These are phyloP conservation scores for Himalopsyche phryganea DNA, from an alignment of 1,140 invertebrate genomes.

Conservation along the genomic window DNA sequence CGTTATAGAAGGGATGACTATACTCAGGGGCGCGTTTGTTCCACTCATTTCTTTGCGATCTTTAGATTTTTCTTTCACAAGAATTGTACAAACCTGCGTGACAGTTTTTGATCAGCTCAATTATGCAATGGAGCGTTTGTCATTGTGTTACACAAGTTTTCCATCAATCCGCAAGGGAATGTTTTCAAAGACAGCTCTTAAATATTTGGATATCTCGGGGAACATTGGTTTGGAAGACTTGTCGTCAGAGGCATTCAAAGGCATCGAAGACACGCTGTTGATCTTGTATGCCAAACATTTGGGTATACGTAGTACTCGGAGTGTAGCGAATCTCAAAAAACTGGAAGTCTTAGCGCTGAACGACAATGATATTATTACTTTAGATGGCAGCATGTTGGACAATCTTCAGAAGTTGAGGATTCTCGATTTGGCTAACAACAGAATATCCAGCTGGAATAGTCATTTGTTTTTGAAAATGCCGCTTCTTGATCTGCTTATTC, in stretches of 20 bases:
- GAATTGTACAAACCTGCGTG: conserved; percentile 41
- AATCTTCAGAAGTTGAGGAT: conserved; percentile 44
- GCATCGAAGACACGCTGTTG: conserved; percentile 44
- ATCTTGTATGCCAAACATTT: conserved; percentile 48
- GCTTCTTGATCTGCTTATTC: conserved; percentile 42
- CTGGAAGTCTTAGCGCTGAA: conserved; percentile 45
- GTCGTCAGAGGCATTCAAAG: conserved; percentile 38
- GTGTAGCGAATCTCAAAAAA: conserved; percentile 40
- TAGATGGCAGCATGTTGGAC: conserved; percentile 35
- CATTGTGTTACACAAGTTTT: conserved; percentile 51
- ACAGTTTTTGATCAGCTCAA: conserved; percentile 41
- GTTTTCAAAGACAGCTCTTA: conserved; percentile 45
- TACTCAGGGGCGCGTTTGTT: conserved; percentile 40
- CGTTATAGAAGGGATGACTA: conserved; percentile 36
- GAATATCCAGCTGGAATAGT: conserved; percentile 50
- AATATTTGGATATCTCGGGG: conserved; percentile 52
- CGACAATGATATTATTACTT: conserved; percentile 46
- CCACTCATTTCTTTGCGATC: conserved; percentile 42
- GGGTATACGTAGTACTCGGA: conserved; percentile 40
- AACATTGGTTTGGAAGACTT: conserved; percentile 44
- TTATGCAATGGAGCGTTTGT: conserved; percentile 44
- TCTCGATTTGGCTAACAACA: conserved; percentile 51
- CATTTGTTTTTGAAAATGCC: conserved; percentile 41
- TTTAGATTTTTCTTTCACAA: conserved; percentile 52
- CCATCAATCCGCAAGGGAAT: conserved; percentile 37